A percentile compares a stretch with the other conserved stretches of the same genome.
Conservation (phyloP, 1,140 invertebrate genomes). For the Macrostomum lignano region DNA sequence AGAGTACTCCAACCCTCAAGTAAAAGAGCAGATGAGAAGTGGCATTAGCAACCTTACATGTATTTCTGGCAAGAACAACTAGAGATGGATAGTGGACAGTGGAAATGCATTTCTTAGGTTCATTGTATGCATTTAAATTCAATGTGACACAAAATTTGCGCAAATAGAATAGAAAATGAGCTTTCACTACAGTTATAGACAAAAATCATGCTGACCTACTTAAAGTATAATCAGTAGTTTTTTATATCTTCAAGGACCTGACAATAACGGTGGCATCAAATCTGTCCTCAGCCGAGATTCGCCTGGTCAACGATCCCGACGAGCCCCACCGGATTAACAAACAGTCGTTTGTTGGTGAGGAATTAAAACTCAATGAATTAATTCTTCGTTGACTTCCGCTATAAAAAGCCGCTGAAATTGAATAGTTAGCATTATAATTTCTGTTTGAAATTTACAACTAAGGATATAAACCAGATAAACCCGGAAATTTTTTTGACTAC, state of each 20-base stretch:
- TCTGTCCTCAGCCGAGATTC: slow-evolving; percentile 16
- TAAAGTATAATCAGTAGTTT: neutral
- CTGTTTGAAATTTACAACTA: too few relatives aligned
- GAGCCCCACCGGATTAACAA: slow-evolving; percentile 22
- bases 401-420: neutral
- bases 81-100: too few relatives aligned
- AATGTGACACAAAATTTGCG: neutral
- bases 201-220: neutral
- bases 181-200: too few relatives aligned
- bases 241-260: slow-evolving; percentile 15
- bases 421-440: too few relatives aligned
- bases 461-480: too few relatives aligned
- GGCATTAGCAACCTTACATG: too few relatives aligned
- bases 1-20: too few relatives aligned
- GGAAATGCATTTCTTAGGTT: too few relatives aligned
- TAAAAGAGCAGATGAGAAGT: too few relatives aligned
- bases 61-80: too few relatives aligned
- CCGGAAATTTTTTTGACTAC: too few relatives aligned
- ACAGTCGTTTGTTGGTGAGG: slow-evolving; percentile 18
- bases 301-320: slow-evolving; percentile 19
- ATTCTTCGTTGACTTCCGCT: neutral
- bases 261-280: slow-evolving; percentile 24
- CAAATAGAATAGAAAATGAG: too few relatives aligned
- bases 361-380: neutral
- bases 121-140: neutral